phyloP scores from a whole-genome alignment of 2,888 invertebrate species.

The Cataglyphis cursor region DNA sequence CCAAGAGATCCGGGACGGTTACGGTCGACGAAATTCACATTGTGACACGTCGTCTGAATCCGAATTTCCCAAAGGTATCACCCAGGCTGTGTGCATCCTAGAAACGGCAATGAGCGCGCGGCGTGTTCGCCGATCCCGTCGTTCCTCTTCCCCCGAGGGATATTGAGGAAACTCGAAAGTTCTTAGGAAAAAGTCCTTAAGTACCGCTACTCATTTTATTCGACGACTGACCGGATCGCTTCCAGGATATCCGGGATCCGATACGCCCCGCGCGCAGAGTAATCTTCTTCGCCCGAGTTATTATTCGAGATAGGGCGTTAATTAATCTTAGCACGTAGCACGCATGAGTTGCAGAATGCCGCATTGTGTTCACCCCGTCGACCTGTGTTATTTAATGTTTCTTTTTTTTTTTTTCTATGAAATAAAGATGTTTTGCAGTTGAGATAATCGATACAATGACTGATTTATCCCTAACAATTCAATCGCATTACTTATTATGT shows the following conservation, averaged over 20 bases:
- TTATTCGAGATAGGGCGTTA: conserved; percentile 11
- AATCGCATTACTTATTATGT: neutral
- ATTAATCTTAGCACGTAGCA: conserved; percentile 50
- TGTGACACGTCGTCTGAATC: conserved; percentile 72
- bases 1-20: conserved; percentile 64
- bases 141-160: neutral
- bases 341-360: conserved; percentile 72
- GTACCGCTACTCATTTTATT: neutral
- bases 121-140: neutral
- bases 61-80: conserved; percentile 70
- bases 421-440: conserved; percentile 72
- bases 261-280: neutral
- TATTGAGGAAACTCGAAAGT: neutral
- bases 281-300: conserved; percentile 18
- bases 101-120: conserved; percentile 44
- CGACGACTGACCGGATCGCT: conserved; percentile 12
- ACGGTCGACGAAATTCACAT: conserved; percentile 59
- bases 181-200: neutral
- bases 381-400: conserved; percentile 77
- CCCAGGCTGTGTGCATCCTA: conserved; percentile 59
- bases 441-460: neutral
- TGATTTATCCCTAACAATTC: neutral
- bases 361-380: conserved; percentile 83
- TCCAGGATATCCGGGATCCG: neutral
- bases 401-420: conserved; percentile 73